Evolutionary conservation across 2,888 invertebrate genomes (phyloP), one percentile per base, ranked within the genome.

Genomic region (Drosophila paranaensis): DNA sequence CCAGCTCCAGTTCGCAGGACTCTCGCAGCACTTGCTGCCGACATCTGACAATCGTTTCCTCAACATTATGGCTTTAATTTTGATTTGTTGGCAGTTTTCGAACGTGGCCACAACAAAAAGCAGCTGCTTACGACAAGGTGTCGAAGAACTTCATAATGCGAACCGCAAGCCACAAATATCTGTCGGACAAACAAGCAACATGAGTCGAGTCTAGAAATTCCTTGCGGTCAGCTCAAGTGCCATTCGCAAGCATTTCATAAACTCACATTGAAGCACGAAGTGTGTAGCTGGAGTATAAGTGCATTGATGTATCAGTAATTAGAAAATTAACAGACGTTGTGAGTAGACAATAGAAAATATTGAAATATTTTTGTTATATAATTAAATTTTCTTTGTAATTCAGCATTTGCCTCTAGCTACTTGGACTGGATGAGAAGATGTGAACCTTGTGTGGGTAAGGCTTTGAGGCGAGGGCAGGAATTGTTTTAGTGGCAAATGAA

Each of bases 81-180:
- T 70, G 76, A 90, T 77, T 75, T 68, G 60, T 40, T 71, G 73
- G 72, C 48, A 48, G 10, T 11, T 30, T 6, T 10, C 30, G 10
- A 30, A 11, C 48, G 1, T 30, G 48, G 30, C 46, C 46, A 9
- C 4, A 9, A 46, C 27, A n/a, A 9, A n/a, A 9, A 27, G 46
- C 66, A 75, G 58, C 63, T 70, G 39, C n/a, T n/a, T 16, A 10
- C 6, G n/a, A 27, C n/a, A 27, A 60, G 33, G 33, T 50, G 42
- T 48, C 45, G 10, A 2, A 35, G 50, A 53, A 60, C 25, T 55
- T 62, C 65, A 75, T 65, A 56, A 74, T 25, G 53, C 43, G 25
- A 14, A n/a, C 51, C 60, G 46, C 43, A 76, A 66, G 16, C 60
- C 76, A 48, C 77, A 60, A 20, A 51, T 42, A 54, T 71, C 45